Percentiles rank a stretch among this genome's conserved stretches.
These are phyloP conservation scores for Python bivittatus DNA, from an alignment of 2,113 vertebrate species.

Conservation along the genomic window DNA sequence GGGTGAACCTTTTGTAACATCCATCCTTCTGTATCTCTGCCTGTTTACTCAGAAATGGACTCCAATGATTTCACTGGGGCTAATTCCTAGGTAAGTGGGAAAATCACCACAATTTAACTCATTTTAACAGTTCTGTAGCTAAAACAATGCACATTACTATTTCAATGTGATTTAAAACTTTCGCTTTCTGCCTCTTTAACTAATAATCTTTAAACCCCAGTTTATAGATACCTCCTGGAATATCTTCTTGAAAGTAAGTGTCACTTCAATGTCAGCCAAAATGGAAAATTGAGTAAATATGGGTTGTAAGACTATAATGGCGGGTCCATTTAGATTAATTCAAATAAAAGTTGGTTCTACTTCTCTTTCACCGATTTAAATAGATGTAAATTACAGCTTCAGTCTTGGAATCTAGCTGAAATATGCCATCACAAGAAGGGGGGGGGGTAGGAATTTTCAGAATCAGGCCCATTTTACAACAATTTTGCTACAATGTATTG, in stretches of 20 bases:
- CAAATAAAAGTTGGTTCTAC: neutral
- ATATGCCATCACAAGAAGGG: neutral
- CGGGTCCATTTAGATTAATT: neutral
- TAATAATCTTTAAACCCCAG: neutral
- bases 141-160: neutral
- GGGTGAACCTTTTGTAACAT: neutral
- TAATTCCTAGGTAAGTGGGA: neutral
- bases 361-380: neutral
- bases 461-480: conserved; percentile 25
- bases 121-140: neutral
- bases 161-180: neutral
- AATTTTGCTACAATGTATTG: neutral
- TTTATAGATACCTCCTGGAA: neutral
- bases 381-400: neutral
- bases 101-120: neutral
- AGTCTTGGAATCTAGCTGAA: neutral
- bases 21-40: neutral
- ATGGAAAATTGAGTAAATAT: neutral
- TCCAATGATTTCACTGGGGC: neutral
- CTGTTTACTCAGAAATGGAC: neutral
- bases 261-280: neutral
- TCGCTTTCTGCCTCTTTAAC: neutral
- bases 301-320: neutral
- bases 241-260: neutral
- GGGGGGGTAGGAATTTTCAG: neutral